Conservation (phyloP, 2,888 invertebrate genomes). For the Dermolepida albohirtum region DNA sequence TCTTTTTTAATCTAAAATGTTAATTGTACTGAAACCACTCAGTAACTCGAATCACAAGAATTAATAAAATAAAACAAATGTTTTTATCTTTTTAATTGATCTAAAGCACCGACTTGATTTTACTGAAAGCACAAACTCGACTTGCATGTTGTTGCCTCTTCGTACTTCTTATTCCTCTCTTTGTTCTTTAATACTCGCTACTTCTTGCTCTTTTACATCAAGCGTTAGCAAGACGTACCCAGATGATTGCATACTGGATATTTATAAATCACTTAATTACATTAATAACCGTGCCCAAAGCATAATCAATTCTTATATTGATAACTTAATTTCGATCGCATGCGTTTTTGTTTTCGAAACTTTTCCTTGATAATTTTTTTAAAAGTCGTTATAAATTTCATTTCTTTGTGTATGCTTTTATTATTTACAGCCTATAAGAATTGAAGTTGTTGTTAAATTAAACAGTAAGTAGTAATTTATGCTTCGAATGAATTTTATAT, state of each 20-base stretch:
- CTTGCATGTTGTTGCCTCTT: constrained; percentile 3
- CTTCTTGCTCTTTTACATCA: constrained; percentile 16
- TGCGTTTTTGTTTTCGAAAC: constrained; percentile 24
- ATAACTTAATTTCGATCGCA: constrained; percentile 39
- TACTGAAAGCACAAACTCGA: constrained; percentile 32
- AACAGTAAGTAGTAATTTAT: constrained; percentile 1
- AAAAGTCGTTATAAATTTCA: background rate
- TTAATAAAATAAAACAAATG: constrained; percentile 41
- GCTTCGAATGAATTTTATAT: background rate
- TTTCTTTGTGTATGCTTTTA: background rate
- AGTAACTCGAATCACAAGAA: constrained; percentile 22
- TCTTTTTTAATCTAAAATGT: constrained; percentile 40
- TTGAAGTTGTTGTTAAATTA: constrained; percentile 1
- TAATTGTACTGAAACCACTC: constrained; percentile 38
- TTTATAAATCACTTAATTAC: constrained; percentile 44
- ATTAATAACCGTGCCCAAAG: constrained; percentile 39
- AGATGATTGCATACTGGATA: constrained; percentile 36
- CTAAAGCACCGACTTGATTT: constrained; percentile 41
- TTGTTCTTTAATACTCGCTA: constrained; percentile 27
- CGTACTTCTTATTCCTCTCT: constrained; percentile 5
- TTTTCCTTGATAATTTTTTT: constrained; percentile 3
- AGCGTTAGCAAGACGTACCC: constrained; percentile 26
- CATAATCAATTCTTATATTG: constrained; percentile 35
- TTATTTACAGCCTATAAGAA: no score
- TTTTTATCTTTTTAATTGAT: constrained; percentile 42